Base-by-base conservation (phyloP, 2,113 vertebrate genomes). In the Eubucco bourcierii region DNA sequence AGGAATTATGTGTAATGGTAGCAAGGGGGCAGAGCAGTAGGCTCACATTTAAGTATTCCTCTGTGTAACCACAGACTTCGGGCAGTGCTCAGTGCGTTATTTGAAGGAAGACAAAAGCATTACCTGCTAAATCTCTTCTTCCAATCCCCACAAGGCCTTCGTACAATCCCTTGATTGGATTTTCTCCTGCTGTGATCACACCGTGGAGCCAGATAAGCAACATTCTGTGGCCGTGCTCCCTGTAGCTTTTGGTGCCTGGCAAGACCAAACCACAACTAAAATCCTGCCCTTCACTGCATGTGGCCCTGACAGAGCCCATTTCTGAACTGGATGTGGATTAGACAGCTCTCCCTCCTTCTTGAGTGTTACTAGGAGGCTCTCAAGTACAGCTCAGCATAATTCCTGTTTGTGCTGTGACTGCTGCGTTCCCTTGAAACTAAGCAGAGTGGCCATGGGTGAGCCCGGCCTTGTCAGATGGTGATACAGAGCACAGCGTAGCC, bases 171-270 rank as follows among this genome's bases (percentile, higher is more conserved):
- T 99, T 99, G 96, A 98, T 95, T 19, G 98, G 98, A 92, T 99
- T 99, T 92, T 99, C 97, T 31, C 97, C 97, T 1, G 98, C 97
- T 5, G 70, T 88, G 81, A 95, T 88, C 14, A 97, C 95, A 0
- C 99, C 98, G 4, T 99, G 98, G 50, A 99, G 97, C 99, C 99
- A 99, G 91, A 99, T 98, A 17, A 99, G 97, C 90, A 99, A 71
- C 99, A 99, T 98, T 19, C 98, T 95, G 87, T 99, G 98, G 10
- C 98, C 98, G 0, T 99, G 99, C 67, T 99, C 99, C 93, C 97
- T 98, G 94, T 98, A 98, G 97, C 98, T 99, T 91, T 98, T 98
- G 76, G 94, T 97, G 58, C 98, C 99, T 99, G 96, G 55, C 18
- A 67, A 92, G 55, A 91, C 59, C 18, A 94, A 91, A 75, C 5